Base-by-base conservation (phyloP, 30 jellyfish, hydroid and myxozoan species). In the Turritopsis rubra region DNA sequence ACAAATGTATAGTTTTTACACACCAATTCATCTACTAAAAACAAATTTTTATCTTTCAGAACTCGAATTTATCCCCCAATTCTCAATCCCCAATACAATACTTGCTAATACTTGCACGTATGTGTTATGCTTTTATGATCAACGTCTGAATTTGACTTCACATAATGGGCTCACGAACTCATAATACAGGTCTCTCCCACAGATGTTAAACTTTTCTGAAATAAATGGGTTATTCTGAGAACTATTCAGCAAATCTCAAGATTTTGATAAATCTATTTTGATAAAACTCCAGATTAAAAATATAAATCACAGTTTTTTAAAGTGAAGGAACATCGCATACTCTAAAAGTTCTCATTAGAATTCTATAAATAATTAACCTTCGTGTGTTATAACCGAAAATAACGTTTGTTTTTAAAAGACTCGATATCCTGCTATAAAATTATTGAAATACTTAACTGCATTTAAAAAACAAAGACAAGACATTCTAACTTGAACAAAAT, bases 401-500 rank as follows among this genome's bases (percentile, higher is more conserved):
- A 41, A 41, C 60, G 5, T 41, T 41, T 41, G 60, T 41, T 41
- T 41, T 41, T 13, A 13, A 3, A 41, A n/a, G 13, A 41, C 60
- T 41, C 60, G 60, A 41, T 41, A 13, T 41, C 13, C 60, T 41
- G 60, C 60, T 5, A 5, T 41, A 41, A 41, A 41, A 3, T 41
- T 13, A 41, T 41, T 3, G 60, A 41, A 41, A n/a, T n/a, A n/a
- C n/a, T n/a, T n/a, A n/a, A n/a, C n/a, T 13, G 60, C 13, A 41
- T 41, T 41, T 41, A 13, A 41, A 41, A 13, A 41, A 41, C 60
- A 41, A 22, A 68, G 77, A 27, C 77, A 68, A 68, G 19, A 68
- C 77, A 68, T 68, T 68, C 77, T 68, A 68, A 68, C 77, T 19
- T 68, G 30, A 16, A 68, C 28, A n/a, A n/a, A n/a, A 3, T 41